Base-by-base conservation (phyloP, 2,113 vertebrate species). In the Promerops cafer region DNA sequence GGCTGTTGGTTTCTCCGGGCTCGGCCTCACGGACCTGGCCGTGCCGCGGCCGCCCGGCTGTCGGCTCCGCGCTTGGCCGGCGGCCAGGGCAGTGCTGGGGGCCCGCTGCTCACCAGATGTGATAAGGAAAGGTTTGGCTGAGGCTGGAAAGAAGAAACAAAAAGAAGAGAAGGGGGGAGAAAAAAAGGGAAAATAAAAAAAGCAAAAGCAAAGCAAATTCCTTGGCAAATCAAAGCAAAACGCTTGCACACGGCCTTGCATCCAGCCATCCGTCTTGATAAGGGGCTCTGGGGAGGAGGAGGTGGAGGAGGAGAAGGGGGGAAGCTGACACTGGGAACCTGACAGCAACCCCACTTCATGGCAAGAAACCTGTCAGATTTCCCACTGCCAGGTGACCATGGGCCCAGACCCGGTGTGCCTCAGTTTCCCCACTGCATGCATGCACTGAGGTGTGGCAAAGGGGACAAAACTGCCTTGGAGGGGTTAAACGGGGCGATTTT, bases 21-120 rank as follows among this genome's bases (percentile, higher is more conserved):
- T 56, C 7, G 14, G 81, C 49, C 63, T 6, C 2, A 0, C 0
- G 4, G 30, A 59, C 87, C 77, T 40, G 82, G 79, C 63, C 6
- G 21, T 7, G 30, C 60, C 0, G n/a, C 1, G 2, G 59, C 66
- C 5, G 71, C 91, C 74, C 13, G 71, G 82, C 82, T 39, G 65
- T 49, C 28, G 4, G 65, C 83, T 72, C 61, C 7, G 20, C 2
- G 6, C 61, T 78, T 96, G 95, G 95, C 87, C 56, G 3, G 35
- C 2, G 0, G 94, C 94, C 95, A 95, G 83, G 77, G 64, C 71
- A 57, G 88, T 2, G 3, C 90, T 26, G 84, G 89, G 87, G 81
- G 75, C 89, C 74, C 3, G 16, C 95, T 93, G 94, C 87, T 71
- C 12, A 1, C 94, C 97, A 96, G 97, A 96, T 95, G 97, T 2